Evolutionary conservation across 2,888 invertebrate genomes (phyloP).

Genomic region (Drosophila austrosaltans): DNA sequence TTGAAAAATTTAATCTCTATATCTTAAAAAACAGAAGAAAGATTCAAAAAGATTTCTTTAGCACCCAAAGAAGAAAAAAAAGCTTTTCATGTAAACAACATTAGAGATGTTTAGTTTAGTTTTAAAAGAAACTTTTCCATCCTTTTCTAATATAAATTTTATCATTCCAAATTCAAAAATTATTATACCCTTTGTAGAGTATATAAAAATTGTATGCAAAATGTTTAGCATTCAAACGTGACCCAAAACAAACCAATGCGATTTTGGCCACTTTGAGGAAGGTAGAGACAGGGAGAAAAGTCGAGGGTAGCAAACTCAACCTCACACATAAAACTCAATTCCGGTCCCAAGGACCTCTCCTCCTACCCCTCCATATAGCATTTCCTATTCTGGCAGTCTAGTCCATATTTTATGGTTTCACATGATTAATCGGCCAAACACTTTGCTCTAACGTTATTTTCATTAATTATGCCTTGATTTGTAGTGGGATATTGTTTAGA

Average conservation of each 20-base stretch:
- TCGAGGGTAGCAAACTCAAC: background rate
- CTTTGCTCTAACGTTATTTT: conserved; percentile 42
- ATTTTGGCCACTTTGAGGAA: conserved; percentile 8
- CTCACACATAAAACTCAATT: background rate
- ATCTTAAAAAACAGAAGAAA: no score
- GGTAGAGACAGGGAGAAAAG: background rate
- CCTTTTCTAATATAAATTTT: no score
- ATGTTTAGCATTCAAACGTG: conserved; percentile 24
- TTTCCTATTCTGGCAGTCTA: background rate
- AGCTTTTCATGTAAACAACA: no score
- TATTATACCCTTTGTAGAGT: background rate
- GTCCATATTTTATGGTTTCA: conserved; percentile 2
- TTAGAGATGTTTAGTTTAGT: no score
- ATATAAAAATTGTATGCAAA: conserved; percentile 23
- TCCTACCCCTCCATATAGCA: background rate
- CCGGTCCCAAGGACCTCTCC: background rate
- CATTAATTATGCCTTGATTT: conserved; percentile 56
- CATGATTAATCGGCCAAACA: conserved; percentile 60
- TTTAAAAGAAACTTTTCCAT: no score
- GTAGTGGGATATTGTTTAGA: background rate
- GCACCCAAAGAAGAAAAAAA: no score
- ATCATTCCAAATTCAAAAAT: no score
- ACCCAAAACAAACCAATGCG: conserved; percentile 17
- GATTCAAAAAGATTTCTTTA: no score
- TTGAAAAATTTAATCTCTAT: no score